A percentile compares a stretch with the other conserved stretches of the same genome.
Evolutionary conservation across 1,140 invertebrate genomes (phyloP).

Genomic region (Saccostrea glomerata): DNA sequence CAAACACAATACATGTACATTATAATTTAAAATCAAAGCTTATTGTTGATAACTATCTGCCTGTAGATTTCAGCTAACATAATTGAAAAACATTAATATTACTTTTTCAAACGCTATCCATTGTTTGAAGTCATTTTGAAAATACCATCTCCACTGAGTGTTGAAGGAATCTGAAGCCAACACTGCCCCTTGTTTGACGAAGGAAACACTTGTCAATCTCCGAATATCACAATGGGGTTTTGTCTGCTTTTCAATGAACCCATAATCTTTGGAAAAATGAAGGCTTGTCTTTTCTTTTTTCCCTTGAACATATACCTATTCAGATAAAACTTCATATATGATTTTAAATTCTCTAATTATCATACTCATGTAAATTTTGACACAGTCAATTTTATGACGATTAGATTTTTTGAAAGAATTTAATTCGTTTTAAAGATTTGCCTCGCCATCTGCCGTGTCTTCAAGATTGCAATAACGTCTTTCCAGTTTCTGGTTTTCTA

Average conservation of each 20-base stretch:
- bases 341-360: background rate
- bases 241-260: background rate
- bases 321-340: too few species aligned
- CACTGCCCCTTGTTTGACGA: background rate
- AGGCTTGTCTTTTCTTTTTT: background rate
- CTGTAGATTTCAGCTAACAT: too few species aligned
- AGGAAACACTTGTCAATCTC: conserved; percentile 45
- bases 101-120: conserved; percentile 49
- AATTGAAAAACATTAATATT: background rate
- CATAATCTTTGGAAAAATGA: background rate
- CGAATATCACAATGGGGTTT: background rate
- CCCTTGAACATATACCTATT: too few species aligned
- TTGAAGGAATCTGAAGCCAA: background rate
- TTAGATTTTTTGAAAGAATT: background rate
- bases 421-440: background rate
- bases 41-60: too few species aligned
- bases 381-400: too few species aligned
- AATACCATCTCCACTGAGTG: conserved; percentile 56
- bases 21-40: too few species aligned
- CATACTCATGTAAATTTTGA: too few species aligned
- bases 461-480: conserved; percentile 17
- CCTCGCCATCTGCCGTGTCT: background rate
- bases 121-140: conserved; percentile 17
- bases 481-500: conserved; percentile 34
- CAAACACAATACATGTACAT: too few species aligned